Evolutionary conservation across 2,113 vertebrate genomes (phyloP).

Genomic region (Mellivora capensis): DNA sequence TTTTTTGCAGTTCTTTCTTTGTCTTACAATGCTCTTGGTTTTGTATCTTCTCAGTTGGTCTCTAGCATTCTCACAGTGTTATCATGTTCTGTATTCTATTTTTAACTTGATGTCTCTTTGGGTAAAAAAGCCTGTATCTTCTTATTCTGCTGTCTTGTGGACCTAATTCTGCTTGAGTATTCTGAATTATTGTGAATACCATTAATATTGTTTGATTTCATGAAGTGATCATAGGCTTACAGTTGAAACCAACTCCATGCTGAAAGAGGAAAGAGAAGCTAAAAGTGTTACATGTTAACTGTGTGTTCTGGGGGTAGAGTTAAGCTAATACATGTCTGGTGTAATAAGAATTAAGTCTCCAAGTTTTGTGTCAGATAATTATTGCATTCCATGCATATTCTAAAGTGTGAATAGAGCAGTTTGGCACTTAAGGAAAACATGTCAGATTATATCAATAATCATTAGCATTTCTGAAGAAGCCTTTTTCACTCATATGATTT

Average conservation of each 20-base stretch:
- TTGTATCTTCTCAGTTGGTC: neutral
- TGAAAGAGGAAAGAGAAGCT: neutral
- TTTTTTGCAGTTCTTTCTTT: neutral
- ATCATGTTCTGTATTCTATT: neutral
- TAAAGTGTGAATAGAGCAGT: neutral
- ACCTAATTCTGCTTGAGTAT: neutral
- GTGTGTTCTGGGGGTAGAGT: neutral
- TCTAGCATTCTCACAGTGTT: neutral
- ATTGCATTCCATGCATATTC: neutral
- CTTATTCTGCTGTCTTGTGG: neutral
- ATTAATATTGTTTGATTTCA: neutral
- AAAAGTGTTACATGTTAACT: neutral
- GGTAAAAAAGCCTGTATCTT: neutral
- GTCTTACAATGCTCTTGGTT: neutral
- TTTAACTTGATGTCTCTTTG: neutral
- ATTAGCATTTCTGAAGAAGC: neutral
- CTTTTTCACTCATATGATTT: neutral
- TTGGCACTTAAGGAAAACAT: neutral
- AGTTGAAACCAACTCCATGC: neutral
- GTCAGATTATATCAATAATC: neutral
- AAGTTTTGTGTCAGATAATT: neutral
- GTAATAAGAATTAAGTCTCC: neutral
- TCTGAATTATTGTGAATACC: neutral
- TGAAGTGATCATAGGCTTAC: neutral
- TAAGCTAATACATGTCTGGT: neutral